Conservation (phyloP, 1,140 invertebrate genomes). For the Pseudomyrmex pallidus region DNA sequence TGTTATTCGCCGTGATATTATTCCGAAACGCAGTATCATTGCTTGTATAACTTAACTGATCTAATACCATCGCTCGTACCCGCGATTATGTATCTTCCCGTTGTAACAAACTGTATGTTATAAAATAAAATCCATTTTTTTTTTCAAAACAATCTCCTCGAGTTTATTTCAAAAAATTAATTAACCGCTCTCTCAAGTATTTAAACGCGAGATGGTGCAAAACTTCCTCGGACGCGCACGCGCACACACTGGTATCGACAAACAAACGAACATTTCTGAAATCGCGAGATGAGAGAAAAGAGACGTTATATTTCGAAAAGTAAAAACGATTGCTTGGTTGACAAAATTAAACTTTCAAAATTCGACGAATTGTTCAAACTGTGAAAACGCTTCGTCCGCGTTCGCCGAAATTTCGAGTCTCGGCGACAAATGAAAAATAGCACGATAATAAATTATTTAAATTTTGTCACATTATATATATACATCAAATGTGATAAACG, state of each 20-base stretch:
- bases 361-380: not conserved
- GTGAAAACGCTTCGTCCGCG: not conserved
- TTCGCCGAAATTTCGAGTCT: not conserved
- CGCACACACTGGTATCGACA: not conserved
- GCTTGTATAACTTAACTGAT: conserved; percentile 9
- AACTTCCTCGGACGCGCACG: no score
- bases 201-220: no score
- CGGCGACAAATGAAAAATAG: not conserved
- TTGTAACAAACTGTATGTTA: no score
- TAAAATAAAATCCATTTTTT: no score
- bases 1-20: conserved; percentile 4
- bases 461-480: not conserved
- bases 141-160: no score
- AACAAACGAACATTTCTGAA: no score
- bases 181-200: no score
- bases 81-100: no score
- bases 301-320: not conserved
- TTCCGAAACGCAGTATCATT: not conserved
- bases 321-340: not conserved
- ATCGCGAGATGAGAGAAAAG: no score
- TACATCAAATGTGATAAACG: not conserved
- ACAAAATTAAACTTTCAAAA: not conserved
- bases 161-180: no score
- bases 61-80: conserved; percentile 1
- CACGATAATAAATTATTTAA: not conserved